Evolutionary conservation across 2,797 vertebrate species (phyloP).

Genomic region (Balearica regulorum): DNA sequence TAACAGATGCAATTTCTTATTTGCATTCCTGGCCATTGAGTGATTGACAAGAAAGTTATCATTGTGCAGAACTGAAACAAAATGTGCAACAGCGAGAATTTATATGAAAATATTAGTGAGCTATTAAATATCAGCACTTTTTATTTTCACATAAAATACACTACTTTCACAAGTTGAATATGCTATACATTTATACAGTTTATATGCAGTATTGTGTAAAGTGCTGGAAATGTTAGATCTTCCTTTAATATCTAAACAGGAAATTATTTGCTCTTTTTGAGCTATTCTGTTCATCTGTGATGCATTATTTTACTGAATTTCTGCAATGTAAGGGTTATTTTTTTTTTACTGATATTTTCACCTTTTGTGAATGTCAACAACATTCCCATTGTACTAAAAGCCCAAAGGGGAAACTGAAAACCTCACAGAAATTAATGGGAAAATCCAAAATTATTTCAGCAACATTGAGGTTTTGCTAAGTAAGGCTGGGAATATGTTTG

Average conservation of each 20-base stretch:
- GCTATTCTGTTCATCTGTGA: conserved; percentile 18
- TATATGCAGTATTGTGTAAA: background rate
- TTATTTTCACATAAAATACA: background rate
- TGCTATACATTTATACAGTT: background rate
- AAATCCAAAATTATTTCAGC: background rate
- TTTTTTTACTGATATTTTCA: background rate
- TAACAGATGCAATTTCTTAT: conserved; percentile 35
- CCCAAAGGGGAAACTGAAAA: background rate
- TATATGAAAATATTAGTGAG: conserved; percentile 13
- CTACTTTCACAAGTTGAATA: background rate
- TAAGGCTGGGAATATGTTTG: background rate
- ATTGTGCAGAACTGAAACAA: background rate
- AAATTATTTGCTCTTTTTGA: conserved; percentile 44
- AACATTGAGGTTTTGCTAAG: background rate
- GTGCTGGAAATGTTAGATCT: conserved; percentile 2
- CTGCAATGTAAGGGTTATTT: background rate
- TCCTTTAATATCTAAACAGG: conserved; percentile 34
- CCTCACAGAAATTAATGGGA: background rate
- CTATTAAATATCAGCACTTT: background rate
- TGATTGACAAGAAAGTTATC: conserved; percentile 4
- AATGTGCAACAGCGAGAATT: background rate
- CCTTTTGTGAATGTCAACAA: background rate
- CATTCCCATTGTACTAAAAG: background rate
- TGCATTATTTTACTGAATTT: conserved; percentile 39
- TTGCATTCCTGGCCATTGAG: conserved; percentile 32